Percentiles rank a stretch among this genome's conserved stretches.
Evolutionary conservation across 2,113 vertebrate genomes (phyloP).

Genomic region (Mobula birostris): DNA sequence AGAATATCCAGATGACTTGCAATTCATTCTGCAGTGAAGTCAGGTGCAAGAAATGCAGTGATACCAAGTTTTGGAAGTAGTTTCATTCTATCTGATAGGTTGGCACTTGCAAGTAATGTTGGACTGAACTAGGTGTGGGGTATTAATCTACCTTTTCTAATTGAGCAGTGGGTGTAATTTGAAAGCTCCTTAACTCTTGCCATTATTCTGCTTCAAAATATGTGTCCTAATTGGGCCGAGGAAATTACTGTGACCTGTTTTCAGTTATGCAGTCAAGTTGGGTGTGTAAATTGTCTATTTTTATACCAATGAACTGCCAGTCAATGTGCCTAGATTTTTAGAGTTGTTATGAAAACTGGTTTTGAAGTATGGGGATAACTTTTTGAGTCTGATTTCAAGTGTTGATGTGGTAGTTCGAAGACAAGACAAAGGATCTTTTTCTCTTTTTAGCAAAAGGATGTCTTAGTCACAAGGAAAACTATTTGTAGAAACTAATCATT

Average conservation of each 20-base stretch:
- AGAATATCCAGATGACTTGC: background rate
- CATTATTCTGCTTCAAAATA: background rate
- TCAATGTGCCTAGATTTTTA: constrained; percentile 7
- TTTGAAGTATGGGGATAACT: background rate
- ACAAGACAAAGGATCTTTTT: background rate
- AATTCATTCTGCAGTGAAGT: background rate
- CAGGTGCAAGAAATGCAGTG: background rate
- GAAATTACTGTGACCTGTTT: background rate
- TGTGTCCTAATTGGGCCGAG: background rate
- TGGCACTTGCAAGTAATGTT: background rate
- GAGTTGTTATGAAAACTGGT: background rate
- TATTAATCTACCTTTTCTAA: background rate
- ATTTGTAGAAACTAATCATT: background rate
- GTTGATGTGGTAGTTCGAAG: background rate
- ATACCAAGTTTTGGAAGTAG: background rate
- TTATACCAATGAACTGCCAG: background rate
- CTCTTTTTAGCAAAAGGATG: background rate
- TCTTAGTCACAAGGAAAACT: background rate
- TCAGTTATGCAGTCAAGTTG: background rate
- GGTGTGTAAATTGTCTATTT: background rate
- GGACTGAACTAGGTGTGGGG: background rate
- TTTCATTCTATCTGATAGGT: background rate
- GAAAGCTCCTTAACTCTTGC: background rate
- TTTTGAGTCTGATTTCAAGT: background rate
- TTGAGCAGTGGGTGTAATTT: background rate